These are phyloP conservation scores for Aegotheles bennettii DNA, from an alignment of 2,113 vertebrate genomes.

Conservation along the genomic window DNA sequence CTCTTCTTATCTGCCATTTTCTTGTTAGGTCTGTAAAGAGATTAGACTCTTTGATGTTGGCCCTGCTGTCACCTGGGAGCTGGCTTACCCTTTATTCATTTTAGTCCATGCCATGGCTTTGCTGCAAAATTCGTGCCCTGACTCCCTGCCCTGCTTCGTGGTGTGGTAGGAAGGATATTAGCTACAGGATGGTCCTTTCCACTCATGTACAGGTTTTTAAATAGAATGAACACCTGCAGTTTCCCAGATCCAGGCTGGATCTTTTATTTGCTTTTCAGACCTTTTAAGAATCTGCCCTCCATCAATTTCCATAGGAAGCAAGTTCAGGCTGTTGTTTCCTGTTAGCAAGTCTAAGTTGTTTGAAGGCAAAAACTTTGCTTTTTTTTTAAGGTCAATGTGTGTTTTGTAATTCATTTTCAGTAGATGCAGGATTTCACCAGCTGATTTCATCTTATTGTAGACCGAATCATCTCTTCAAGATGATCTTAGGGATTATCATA, in stretches of 20 bases:
- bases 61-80: neutral
- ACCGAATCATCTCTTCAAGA: neutral
- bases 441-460: neutral
- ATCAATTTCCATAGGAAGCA: neutral
- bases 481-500: neutral
- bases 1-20: neutral
- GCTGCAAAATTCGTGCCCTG: neutral
- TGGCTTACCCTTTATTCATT: neutral
- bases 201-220: fast-evolving
- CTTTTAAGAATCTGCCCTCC: neutral
- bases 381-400: neutral
- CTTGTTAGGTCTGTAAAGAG: neutral
- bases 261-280: neutral
- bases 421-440: neutral
- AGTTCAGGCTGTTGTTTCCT: neutral
- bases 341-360: neutral
- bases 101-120: neutral
- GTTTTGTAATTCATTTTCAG: neutral
- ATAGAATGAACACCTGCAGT: neutral
- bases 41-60: slow-evolving; percentile 1
- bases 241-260: neutral
- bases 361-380: neutral
- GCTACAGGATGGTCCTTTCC: neutral
- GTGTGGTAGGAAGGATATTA: neutral
- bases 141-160: neutral